These are phyloP conservation scores for Thinocorus orbignyianus DNA, from an alignment of 2,113 vertebrate species.

Conservation along the genomic window DNA sequence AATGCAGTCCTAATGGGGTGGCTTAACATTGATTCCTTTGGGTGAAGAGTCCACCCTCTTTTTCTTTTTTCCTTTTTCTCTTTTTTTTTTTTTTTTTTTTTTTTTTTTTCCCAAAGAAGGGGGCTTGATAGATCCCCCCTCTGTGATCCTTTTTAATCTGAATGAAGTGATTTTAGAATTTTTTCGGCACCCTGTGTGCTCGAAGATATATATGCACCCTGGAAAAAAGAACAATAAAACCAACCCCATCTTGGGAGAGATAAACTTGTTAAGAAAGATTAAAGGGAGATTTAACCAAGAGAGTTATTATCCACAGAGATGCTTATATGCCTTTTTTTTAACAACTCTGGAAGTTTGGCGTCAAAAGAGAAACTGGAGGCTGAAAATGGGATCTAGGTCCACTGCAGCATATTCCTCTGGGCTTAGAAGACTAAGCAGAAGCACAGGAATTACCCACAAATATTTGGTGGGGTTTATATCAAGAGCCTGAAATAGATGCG, in stretches of 20 bases:
- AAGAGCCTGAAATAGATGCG: neutral
- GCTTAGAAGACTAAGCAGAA: neutral
- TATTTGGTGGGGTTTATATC: conserved; percentile 11
- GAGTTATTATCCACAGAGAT: neutral
- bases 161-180: neutral
- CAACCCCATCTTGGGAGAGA: neutral
- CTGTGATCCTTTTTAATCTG: neutral
- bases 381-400: conserved; percentile 27
- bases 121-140: neutral
- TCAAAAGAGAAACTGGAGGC: conserved; percentile 1
- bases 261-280: conserved; percentile 7
- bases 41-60: neutral
- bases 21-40: neutral
- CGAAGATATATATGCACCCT: neutral
- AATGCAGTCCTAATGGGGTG: neutral
- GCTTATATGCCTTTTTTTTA: neutral
- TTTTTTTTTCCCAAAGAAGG: neutral
- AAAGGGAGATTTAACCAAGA: neutral
- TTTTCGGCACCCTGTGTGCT: neutral
- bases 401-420: neutral
- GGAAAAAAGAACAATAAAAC: neutral
- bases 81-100: neutral
- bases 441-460: conserved; percentile 2
- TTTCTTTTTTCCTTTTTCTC: rapidly evolving
- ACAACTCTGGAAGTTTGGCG: neutral